phyloP scores from a whole-genome alignment of 2,113 vertebrate genomes.

The Calypte anna region DNA sequence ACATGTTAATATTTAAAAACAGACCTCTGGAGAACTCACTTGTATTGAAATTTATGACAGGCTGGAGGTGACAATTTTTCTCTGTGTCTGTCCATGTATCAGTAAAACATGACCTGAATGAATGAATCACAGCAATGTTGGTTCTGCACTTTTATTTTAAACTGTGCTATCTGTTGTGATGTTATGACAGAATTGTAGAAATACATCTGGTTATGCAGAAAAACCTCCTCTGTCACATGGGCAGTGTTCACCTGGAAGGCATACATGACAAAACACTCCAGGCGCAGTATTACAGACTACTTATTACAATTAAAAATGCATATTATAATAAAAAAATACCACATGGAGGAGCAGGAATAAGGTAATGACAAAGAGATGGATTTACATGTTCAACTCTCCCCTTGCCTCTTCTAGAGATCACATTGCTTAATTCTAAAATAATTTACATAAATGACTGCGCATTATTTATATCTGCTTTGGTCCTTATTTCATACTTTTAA shows the following conservation, averaged over 20 bases:
- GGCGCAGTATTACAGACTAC: neutral
- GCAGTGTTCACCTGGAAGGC: neutral
- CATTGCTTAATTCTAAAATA: neutral
- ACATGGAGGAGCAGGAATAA: neutral
- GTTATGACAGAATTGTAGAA: neutral
- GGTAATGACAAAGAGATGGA: neutral
- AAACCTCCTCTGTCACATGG: neutral
- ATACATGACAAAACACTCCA: neutral
- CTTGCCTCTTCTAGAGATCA: neutral
- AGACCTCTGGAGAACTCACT: neutral
- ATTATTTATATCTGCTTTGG: neutral
- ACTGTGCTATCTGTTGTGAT: neutral
- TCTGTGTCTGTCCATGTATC: neutral
- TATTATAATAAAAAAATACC: neutral
- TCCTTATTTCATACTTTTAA: neutral
- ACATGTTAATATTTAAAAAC: neutral
- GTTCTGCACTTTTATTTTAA: neutral
- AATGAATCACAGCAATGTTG: neutral
- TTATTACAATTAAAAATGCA: neutral
- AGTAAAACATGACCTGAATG: neutral
- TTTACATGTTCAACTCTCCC: neutral
- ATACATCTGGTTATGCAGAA: neutral
- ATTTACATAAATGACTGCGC: neutral
- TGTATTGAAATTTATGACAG: neutral
- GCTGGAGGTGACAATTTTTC: neutral